Conservation (phyloP, 2,113 vertebrate genomes). For the Rhinopomastus cyanomelas region DNA sequence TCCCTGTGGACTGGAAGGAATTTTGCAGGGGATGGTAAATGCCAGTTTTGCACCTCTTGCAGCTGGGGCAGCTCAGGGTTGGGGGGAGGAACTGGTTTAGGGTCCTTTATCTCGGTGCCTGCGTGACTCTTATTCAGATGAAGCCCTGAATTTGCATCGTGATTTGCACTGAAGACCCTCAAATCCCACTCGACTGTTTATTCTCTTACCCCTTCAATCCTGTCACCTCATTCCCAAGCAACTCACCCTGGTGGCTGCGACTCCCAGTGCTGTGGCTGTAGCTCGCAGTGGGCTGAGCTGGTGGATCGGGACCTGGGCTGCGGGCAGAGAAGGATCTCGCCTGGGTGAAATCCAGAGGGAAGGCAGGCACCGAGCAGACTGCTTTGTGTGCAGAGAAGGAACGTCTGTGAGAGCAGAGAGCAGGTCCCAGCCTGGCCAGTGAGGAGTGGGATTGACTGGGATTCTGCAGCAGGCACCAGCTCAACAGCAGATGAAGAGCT, state of each 20-base stretch:
- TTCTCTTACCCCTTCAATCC: neutral
- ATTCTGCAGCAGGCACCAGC: neutral
- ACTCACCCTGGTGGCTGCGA: neutral
- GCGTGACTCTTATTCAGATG: too few relatives aligned
- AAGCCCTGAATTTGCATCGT: neutral
- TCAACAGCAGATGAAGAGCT: neutral
- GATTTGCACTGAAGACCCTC: neutral
- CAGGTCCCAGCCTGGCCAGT: neutral
- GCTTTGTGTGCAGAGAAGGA: neutral
- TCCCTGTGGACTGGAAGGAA: neutral
- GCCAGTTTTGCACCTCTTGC: neutral
- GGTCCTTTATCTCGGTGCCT: neutral
- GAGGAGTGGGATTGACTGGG: neutral
- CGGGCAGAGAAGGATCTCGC: neutral
- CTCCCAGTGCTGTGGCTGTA: fast-evolving
- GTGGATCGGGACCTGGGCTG: neutral
- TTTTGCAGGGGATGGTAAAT: neutral
- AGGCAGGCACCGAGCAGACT: neutral
- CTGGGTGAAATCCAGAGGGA: neutral
- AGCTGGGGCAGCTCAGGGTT: neutral
- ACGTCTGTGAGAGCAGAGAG: neutral
- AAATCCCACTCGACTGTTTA: neutral
- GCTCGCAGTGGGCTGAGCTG: neutral
- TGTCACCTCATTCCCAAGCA: neutral
- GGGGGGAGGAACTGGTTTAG: neutral